These are phyloP conservation scores for Drosophila falleni DNA, from an alignment of 2,888 invertebrate species.

Conservation along the genomic window DNA sequence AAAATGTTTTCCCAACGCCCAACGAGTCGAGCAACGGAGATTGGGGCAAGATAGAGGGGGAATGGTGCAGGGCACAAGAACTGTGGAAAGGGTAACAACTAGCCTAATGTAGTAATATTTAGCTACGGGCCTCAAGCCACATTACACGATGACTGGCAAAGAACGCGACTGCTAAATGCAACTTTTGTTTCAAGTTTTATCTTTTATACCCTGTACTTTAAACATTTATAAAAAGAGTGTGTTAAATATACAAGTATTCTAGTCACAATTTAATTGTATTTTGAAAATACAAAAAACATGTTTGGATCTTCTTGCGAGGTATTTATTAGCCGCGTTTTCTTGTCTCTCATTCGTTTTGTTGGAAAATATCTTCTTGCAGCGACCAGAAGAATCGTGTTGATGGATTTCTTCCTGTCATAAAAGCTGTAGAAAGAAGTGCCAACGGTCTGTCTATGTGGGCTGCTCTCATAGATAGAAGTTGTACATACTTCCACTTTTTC, in stretches of 20 bases:
- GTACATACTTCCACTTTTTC: conserved; percentile 38
- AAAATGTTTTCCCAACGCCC: conserved; percentile 58
- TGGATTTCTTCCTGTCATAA: conserved; percentile 80
- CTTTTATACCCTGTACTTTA: conserved; percentile 15
- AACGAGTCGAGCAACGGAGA: conserved; percentile 7
- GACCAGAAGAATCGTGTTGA: conserved; percentile 68
- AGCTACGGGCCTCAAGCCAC: conserved; percentile 37
- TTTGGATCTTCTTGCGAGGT: not conserved
- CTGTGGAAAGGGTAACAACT: conserved; percentile 4
- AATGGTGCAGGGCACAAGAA: not conserved
- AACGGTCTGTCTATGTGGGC: conserved; percentile 51
- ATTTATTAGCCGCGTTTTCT: not conserved
- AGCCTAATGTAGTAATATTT: conserved; percentile 51
- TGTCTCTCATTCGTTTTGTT: not conserved
- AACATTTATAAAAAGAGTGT: too few species aligned
- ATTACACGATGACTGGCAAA: conserved; percentile 70
- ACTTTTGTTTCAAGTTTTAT: conserved; percentile 62
- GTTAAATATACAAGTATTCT: not conserved
- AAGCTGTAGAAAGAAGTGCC: conserved; percentile 55
- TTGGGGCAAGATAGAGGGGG: not conserved
- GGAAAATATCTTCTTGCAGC: conserved; percentile 36
- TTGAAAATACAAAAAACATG: too few species aligned
- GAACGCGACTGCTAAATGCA: conserved; percentile 78
- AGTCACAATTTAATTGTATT: too few species aligned
- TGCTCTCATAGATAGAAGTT: conserved; percentile 60